Percentiles rank a stretch among this genome's conserved stretches.
phyloP scores from a whole-genome alignment of 2,888 invertebrate genomes.

The Liopterus haemorrhoidalis region DNA sequence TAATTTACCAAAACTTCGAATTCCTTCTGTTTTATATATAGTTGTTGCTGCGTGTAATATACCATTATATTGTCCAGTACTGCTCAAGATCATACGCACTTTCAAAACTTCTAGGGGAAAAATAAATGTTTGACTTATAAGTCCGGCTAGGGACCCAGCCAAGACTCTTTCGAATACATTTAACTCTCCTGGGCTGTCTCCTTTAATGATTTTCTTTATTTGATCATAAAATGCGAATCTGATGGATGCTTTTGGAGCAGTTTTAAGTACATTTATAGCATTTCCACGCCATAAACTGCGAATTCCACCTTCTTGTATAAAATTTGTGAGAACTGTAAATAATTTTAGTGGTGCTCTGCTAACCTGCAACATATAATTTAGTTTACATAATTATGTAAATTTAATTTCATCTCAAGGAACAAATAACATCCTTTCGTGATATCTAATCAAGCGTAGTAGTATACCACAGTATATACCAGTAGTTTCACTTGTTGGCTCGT shows the following conservation, averaged over 20 bases:
- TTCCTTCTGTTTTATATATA: conserved; percentile 15
- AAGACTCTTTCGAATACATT: conserved; percentile 5
- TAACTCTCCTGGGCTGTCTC: neutral
- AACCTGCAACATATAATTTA: too few relatives aligned
- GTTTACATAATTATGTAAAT: too few relatives aligned
- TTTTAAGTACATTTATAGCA: conserved; percentile 13
- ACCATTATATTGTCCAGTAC: conserved; percentile 12
- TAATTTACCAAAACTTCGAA: conserved; percentile 11
- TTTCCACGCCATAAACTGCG: conserved; percentile 17
- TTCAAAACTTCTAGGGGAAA: conserved; percentile 18
- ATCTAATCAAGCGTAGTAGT: too few relatives aligned
- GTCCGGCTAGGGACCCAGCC: conserved; percentile 7
- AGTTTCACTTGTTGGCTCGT: too few relatives aligned
- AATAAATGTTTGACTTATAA: conserved; percentile 5
- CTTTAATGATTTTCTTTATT: conserved; percentile 2
- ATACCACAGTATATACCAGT: too few relatives aligned
- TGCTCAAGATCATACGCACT: conserved; percentile 5
- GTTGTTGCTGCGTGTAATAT: neutral
- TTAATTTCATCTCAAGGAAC: too few relatives aligned
- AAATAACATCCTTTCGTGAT: too few relatives aligned
- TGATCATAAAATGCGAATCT: conserved; percentile 13
- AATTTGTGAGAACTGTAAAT: neutral
- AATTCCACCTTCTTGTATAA: conserved; percentile 6
- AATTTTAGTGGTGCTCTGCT: neutral
- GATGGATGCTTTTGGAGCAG: conserved; percentile 15